Conservation (phyloP, 92 coral and sea anemone genomes). For the Palythoa heliodiscus region DNA sequence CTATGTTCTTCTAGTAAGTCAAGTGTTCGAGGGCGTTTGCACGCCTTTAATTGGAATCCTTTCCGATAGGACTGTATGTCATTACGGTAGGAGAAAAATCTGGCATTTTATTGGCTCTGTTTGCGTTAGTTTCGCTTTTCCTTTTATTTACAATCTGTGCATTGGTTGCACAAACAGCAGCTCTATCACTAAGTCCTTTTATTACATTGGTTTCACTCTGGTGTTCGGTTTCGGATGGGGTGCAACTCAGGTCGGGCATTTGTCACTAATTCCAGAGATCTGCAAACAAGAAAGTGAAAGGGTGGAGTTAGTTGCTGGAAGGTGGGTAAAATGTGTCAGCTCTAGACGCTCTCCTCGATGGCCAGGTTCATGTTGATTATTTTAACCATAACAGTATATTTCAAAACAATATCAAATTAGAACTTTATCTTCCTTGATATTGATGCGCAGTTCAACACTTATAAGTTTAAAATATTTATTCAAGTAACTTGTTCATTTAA, state of each 20-base stretch:
- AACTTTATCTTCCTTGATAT: too few species aligned
- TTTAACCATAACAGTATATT: too few species aligned
- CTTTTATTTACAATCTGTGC: slow-evolving; percentile 71
- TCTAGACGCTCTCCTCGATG: not conserved
- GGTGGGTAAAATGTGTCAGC: slow-evolving; percentile 36
- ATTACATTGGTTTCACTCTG: slow-evolving; percentile 65
- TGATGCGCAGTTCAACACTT: too few species aligned
- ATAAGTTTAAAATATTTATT: too few species aligned
- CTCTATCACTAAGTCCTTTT: slow-evolving; percentile 48
- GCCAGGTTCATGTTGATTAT: too few species aligned
- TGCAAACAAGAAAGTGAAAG: slow-evolving; percentile 61
- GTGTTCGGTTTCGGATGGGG: slow-evolving; percentile 81
- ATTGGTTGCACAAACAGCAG: slow-evolving; percentile 61
- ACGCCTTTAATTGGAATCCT: slow-evolving; percentile 65
- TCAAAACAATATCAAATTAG: too few species aligned
- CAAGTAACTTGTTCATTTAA: too few species aligned
- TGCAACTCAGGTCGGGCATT: slow-evolving; percentile 72
- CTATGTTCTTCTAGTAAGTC: slow-evolving; percentile 62
- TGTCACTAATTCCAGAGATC: slow-evolving; percentile 74
- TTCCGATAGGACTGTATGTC: slow-evolving; percentile 70
- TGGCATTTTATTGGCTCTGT: slow-evolving; percentile 74
- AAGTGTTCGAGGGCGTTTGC: slow-evolving; percentile 66
- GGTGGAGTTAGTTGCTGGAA: slow-evolving; percentile 66
- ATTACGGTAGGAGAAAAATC: slow-evolving; percentile 69
- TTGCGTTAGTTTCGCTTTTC: slow-evolving; percentile 63